Evolutionary conservation across 1,140 invertebrate genomes (phyloP), one percentile per base, ranked within the genome.

Genomic region (Drosophila sproati): DNA sequence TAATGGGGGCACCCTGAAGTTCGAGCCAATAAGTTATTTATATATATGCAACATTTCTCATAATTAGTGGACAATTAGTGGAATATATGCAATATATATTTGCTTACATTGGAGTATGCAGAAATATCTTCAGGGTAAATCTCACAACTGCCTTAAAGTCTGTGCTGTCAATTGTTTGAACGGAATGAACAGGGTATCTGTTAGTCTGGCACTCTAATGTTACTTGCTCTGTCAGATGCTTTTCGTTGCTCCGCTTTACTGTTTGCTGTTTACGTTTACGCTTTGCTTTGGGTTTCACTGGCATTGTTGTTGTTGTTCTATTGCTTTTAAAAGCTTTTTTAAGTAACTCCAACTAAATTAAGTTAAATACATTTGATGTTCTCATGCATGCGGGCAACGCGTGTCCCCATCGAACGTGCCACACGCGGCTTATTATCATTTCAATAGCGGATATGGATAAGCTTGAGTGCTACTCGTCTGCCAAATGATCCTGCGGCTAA

Each of bases 311-410:
- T 78, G 59, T 66, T 69, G 28, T 50, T 56, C 5, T 39, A 78
- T 85, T 78, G 78, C 76, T 87, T 88, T 87, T 88, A 88, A 83
- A 89, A 88, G 83, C 83, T 89, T 89, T 88, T 88, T 88, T 83
- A 88, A 88, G 83, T 88, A 80, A 88, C 85, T 88, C 68, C 60
- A 79, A 87, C 83, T 88, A 88, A 88, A 88, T 88, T 83, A 89
- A 88, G 80, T 89, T 83, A 80, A 87, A 82, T 68, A 82, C 79
- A 82, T 79, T 82, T 80, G 54, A 34, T 63, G 77, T 68, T 41
- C 8, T 28, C n/a, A 48, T 71, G 59, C 60, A 37, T 72, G 37
- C 50, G 31, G 12, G 48, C 8, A 1, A 3, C 31, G 7, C 7
- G 34, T 50, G 41, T 62, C 31, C 45, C 28, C 31, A 52, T 60